phyloP scores from a whole-genome alignment of 2,888 invertebrate species.

The Troglohyphantes excavatus region DNA sequence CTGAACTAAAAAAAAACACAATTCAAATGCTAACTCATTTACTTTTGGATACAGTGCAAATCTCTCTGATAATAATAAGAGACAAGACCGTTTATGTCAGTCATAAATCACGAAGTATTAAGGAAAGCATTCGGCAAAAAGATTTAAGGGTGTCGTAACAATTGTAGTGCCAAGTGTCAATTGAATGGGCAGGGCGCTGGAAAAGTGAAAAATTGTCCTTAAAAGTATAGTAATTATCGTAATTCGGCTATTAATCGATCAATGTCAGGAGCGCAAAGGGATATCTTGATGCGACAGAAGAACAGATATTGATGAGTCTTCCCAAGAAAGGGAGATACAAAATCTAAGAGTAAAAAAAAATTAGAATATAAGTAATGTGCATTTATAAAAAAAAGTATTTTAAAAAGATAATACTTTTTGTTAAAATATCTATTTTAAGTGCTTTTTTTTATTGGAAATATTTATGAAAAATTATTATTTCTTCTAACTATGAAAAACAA shows the following conservation, averaged over 20 bases:
- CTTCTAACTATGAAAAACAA: too few relatives aligned
- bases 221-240: conserved; percentile 50
- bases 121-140: neutral
- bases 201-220: conserved; percentile 41
- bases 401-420: too few relatives aligned
- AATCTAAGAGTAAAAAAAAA: neutral
- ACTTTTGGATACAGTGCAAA: neutral
- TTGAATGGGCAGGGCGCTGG: conserved; percentile 25
- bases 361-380: too few relatives aligned
- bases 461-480: too few relatives aligned
- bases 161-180: conserved; percentile 44
- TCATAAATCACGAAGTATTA: neutral
- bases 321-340: neutral
- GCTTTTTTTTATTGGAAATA: too few relatives aligned
- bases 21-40: neutral
- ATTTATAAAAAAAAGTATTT: too few relatives aligned
- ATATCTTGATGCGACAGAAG: neutral
- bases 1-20: neutral
- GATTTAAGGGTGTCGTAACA: neutral
- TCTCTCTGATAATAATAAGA: neutral
- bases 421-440: too few relatives aligned
- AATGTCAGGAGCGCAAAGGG: neutral
- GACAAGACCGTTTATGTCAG: neutral
- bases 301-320: neutral
- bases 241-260: conserved; percentile 4